phyloP scores from a whole-genome alignment of 2,888 invertebrate species.

The Drosophila monieri region DNA sequence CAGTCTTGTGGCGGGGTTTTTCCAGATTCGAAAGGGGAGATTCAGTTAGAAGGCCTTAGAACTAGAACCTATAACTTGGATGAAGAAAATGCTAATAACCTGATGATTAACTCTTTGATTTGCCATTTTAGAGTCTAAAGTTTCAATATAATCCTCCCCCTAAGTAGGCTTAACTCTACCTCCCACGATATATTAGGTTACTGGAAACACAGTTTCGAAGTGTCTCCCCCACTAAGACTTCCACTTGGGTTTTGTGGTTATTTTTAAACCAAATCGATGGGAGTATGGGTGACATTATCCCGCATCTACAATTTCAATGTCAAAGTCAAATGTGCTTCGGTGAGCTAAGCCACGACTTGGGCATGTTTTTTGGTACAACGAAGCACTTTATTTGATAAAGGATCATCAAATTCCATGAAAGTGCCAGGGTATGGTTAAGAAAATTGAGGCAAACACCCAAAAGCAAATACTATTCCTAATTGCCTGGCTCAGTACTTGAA shows the following conservation, averaged over 20 bases:
- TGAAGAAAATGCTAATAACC: slow-evolving; percentile 3
- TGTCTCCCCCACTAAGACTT: slow-evolving; percentile 62
- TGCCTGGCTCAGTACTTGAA: not conserved
- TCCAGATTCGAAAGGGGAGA: not conserved
- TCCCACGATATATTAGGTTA: slow-evolving; percentile 62
- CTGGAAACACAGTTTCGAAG: slow-evolving; percentile 73
- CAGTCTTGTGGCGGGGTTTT: slow-evolving; percentile 28
- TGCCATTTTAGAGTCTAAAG: too few species aligned
- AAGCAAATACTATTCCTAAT: slow-evolving; percentile 9
- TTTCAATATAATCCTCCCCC: slow-evolving; percentile 22
- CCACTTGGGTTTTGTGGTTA: slow-evolving; percentile 64
- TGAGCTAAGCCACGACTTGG: slow-evolving; percentile 40
- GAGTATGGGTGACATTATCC: slow-evolving; percentile 14
- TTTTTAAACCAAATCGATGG: slow-evolving; percentile 57
- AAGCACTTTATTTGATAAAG: slow-evolving; percentile 1
- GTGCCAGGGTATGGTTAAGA: not conserved
- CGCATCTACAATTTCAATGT: slow-evolving; percentile 69
- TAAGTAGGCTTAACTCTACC: slow-evolving; percentile 35
- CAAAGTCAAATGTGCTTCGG: slow-evolving; percentile 56
- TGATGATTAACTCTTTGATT: too few species aligned
- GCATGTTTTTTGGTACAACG: slow-evolving; percentile 45
- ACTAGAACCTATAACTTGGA: not conserved
- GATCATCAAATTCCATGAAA: not conserved
- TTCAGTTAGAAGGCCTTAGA: not conserved
- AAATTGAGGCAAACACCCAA: slow-evolving; percentile 9